phyloP scores from a whole-genome alignment of 1,140 invertebrate species.

The Zaprionus ornatus region DNA sequence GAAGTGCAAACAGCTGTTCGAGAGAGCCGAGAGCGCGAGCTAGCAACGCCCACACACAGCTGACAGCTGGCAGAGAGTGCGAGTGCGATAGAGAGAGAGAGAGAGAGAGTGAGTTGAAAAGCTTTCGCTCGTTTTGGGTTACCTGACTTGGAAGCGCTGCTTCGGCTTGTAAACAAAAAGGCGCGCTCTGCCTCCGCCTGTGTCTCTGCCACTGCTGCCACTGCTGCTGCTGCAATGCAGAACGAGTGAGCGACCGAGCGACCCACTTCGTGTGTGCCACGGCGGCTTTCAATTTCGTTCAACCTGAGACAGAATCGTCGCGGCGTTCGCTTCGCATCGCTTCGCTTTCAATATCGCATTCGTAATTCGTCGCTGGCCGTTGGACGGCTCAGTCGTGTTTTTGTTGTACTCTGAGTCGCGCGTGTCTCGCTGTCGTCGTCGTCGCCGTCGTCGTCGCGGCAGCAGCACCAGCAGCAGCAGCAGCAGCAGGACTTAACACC shows the following conservation, averaged over 20 bases:
- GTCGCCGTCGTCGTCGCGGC: constrained; percentile 40
- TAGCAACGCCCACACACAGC: constrained; percentile 51
- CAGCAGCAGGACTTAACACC: constrained; percentile 49
- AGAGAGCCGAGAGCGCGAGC: constrained; percentile 14
- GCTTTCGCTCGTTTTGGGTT: constrained; percentile 30
- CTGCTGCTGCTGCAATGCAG: constrained; percentile 59
- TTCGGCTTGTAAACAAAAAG: constrained; percentile 52
- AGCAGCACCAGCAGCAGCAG: constrained; percentile 45
- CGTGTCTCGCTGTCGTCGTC: constrained; percentile 65
- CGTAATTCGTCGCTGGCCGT: constrained; percentile 76
- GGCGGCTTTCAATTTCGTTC: constrained; percentile 76
- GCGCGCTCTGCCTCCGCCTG: constrained; percentile 22
- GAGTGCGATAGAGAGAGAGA: constrained; percentile 5
- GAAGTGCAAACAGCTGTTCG: constrained; percentile 64
- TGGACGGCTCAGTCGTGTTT: constrained; percentile 80
- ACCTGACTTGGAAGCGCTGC: constrained; percentile 29
- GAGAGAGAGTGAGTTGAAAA: constrained; percentile 1
- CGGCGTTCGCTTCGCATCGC: constrained; percentile 8
- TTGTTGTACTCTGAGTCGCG: constrained; percentile 71
- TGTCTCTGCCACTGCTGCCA: constrained; percentile 27
- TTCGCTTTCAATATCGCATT: constrained; percentile 75
- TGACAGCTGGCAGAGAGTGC: constrained; percentile 12
- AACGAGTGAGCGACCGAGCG: constrained; percentile 46
- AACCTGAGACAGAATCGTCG: constrained; percentile 48
- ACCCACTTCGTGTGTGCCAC: constrained; percentile 62